Evolutionary conservation across 2,797 vertebrate species (phyloP), one percentile per base, ranked within the genome.

Genomic region (Gorsachius magnificus): DNA sequence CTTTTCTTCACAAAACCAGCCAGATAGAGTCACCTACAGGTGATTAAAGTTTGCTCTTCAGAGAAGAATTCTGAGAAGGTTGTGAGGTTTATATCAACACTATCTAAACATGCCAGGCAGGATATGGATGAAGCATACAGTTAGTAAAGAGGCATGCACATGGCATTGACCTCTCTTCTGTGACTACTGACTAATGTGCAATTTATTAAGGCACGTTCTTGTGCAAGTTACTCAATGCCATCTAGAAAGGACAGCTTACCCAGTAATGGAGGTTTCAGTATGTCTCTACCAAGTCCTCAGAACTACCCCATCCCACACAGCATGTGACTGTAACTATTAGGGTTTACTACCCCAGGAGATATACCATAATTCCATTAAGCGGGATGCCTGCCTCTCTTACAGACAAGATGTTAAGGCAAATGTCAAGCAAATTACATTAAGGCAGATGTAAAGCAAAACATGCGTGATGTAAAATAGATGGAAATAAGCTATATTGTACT

Each of bases 141-240:
- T 26, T 48, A 60, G 70, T 31, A 38, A 28, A 41, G 41, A 46
- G 43, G 10, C 29, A 41, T 0, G 0, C 31, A 11, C 0, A 0
- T 56, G 75, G 36, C 70, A 53, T 60, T 57, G 70, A 82, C 43
- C 80, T 74, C 61, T 65, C 78, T 54, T 41, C 36, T 43, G 6
- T 12, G 22, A 18, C 65, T 65, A 16, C 35, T 26, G 33, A 24
- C 15, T 72, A 13, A 79, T 1, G 3, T 18, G n/a, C 8, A 3
- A 16, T 68, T 81, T 41, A 43, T 81, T 57, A 46, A 48, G 45
- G 57, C 13, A 63, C 43, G 20, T 25, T 92, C 41, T 56, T 35
- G 28, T 16, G 33, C 25, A 56, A 70, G 33, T 46, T 65, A 16
- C 7, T 66, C 54, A 4, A 0, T 12, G 33, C 14, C 63, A 68